A percentile compares a stretch with the other conserved stretches of the same genome.
Evolutionary conservation across 2,113 vertebrate genomes (phyloP).

Genomic region (Macrotis lagotis): DNA sequence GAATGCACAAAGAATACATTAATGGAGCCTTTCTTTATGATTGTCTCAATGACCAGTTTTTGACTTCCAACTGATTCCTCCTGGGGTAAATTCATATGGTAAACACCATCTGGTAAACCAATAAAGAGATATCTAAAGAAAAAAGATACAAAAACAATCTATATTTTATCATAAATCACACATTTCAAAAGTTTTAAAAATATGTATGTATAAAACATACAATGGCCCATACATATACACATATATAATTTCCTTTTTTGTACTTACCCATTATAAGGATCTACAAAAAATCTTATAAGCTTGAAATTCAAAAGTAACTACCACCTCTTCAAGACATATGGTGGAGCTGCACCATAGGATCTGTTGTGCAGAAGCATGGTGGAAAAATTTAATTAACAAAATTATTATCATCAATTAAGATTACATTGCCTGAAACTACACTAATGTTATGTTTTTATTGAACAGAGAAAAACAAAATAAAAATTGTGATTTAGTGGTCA

Average conservation of each 20-base stretch:
- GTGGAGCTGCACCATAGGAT: neutral
- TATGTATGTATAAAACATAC: neutral
- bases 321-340: neutral
- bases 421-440: neutral
- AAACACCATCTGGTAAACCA: neutral
- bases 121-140: neutral
- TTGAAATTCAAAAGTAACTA: neutral
- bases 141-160: neutral
- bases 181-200: neutral
- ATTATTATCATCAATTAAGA: neutral
- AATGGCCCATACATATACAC: neutral
- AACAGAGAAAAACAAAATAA: neutral
- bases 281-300: neutral
- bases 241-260: neutral
- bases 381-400: neutral
- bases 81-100: neutral
- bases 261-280: neutral
- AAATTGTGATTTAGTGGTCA: neutral
- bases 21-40: neutral
- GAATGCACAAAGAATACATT: neutral
- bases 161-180: neutral
- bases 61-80: neutral
- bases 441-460: neutral
- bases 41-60: neutral
- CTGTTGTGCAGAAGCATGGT: slow-evolving; percentile 1